phyloP scores from a whole-genome alignment of 2,888 invertebrate genomes.

The Spatulosminthurus flaviceps region DNA sequence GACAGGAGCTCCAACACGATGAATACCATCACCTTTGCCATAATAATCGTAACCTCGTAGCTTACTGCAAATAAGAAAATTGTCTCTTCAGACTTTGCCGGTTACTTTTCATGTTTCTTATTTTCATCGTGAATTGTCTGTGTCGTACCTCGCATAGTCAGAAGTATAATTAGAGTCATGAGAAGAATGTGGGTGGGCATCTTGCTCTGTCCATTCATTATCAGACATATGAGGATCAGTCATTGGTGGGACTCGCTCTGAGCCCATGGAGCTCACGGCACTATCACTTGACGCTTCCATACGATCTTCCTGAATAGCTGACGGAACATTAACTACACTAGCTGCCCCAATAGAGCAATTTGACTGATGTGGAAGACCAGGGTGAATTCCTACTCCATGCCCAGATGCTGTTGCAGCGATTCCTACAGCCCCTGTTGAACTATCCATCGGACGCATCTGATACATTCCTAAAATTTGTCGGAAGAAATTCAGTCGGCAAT shows the following conservation, averaged over 20 bases:
- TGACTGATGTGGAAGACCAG: constrained; percentile 56
- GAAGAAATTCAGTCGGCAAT: too few relatives aligned
- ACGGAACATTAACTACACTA: constrained; percentile 49
- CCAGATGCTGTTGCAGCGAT: constrained; percentile 64
- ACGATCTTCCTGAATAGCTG: constrained; percentile 69
- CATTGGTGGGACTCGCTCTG: constrained; percentile 72
- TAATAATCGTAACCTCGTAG: constrained; percentile 64
- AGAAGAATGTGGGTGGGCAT: constrained; percentile 79
- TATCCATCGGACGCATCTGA: constrained; percentile 85
- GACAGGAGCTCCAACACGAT: constrained; percentile 71
- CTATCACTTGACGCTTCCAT: constrained; percentile 88
- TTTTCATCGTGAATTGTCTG: too few relatives aligned
- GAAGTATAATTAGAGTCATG: constrained; percentile 73
- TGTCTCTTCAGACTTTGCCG: too few relatives aligned
- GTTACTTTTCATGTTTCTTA: too few relatives aligned
- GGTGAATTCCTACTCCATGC: constrained; percentile 66
- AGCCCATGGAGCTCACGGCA: constrained; percentile 92
- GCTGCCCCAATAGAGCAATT: constrained; percentile 60
- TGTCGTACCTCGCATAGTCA: constrained; percentile 73
- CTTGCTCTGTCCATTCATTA: constrained; percentile 88
- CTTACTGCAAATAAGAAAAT: constrained; percentile 56
- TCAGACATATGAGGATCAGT: constrained; percentile 84
- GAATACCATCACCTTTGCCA: constrained; percentile 62
- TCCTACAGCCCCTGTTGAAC: constrained; percentile 66
- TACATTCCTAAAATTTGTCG: constrained; percentile 82